Evolutionary conservation across 2,797 vertebrate genomes (phyloP), one percentile per base, ranked within the genome.

Genomic region (Argya squamiceps): DNA sequence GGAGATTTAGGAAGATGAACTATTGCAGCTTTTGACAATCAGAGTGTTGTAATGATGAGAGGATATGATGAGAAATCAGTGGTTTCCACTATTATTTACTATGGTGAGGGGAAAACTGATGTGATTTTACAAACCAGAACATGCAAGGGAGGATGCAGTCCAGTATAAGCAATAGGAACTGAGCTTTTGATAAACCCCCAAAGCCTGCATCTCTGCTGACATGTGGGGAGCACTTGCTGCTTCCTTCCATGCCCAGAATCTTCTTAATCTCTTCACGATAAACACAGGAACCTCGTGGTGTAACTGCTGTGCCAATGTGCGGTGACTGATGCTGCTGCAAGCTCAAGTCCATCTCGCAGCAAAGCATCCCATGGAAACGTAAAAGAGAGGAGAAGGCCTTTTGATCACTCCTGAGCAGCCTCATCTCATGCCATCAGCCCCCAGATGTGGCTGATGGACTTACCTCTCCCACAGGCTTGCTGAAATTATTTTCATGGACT

Each of bases 121-220:
- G 21, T 21, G 34, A 49, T 63, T 92, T 89, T 60, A 71, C 44
- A 71, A 75, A 56, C 11, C 43, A 85, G 64, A 77, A 74, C 3
- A 15, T 9, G 15, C 26, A 77, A 80, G 14, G 11, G 60, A 77
- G 26, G 24, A 77, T 32, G 46, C 30, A 70, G 39, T 37, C 24
- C 64, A 46, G 46, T 24, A 39, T 29, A 69, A 69, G 29, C 0
- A 0, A 65, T 16, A n/a, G 63, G 29, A 76, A 15, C n/a, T 62
- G 37, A 73, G 55, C 10, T 43, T 65, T 76, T 62, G 47, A 32
- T 53, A 32, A 73, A 69, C 19, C 11, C 47, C 14, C 30, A 62
- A 78, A 83, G 55, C 26, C 41, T 56, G 9, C 23, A 41, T 34
- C 52, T 50, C 29, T 49, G 52, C 43, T 73, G 39, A 53, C 0